Evolutionary conservation across 2,113 vertebrate genomes (phyloP), one percentile per base, ranked within the genome.

Genomic region (Puntigrus tetrazona): DNA sequence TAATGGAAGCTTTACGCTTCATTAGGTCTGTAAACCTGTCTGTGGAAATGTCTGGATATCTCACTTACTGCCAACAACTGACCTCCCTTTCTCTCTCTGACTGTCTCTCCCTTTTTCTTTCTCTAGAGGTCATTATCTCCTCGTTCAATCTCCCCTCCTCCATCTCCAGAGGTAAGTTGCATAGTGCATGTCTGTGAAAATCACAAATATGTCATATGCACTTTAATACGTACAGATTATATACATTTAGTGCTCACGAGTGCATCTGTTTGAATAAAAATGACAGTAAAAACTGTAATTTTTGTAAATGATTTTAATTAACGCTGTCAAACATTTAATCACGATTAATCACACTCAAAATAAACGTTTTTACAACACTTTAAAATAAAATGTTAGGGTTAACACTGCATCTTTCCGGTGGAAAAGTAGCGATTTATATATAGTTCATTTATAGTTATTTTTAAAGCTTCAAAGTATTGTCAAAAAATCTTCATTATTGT

Each of bases 81-180:
- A 77, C 52, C 38, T 86, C 77, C 45, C 29, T 52, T 85, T 86
- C 36, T 5, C 25, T 57, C 55, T 45, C 43, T 45, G 45, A 87
- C 52, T 57, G 2, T 59, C 65, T 45, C 55, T 45, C 55, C 88
- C 52, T 14, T 59, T 1, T 65, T 75, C 52, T 81, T 29, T 76
- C 27, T 75, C 59, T 86, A 98, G 96, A 95, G 95, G 29, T 97
- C 97, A 0, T 87, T 97, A 91, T 97, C 97, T 61, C 96, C 97
- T 88, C 96, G 94, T 85, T 98, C 96, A 88, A 94, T 96, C 86
- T 97, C 97, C 73, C 97, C 97, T 67, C 96, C 96, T 77, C 93
- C 95, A 0, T 98, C 96, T 78, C 96, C 97, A 0, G 97, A 97
- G 95, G 97, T 98, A 91, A 94, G 95, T 87, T 34, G 67, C 34